Conservation (phyloP, 2,888 invertebrate species). For the Lithophane semibrunnea region DNA sequence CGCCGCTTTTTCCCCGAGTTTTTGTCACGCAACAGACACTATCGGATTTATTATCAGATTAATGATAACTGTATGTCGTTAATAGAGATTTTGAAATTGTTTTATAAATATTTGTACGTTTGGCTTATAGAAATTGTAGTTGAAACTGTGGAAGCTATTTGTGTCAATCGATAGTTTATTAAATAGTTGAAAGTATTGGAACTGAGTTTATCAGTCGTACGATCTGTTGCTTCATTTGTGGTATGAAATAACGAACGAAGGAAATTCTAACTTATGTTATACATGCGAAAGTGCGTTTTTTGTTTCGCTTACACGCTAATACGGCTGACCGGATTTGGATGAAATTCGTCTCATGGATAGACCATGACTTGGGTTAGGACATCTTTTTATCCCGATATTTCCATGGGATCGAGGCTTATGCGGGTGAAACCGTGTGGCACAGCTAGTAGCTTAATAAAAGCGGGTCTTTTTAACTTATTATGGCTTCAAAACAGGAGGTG, state of each 20-base stretch:
- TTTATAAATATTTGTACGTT: constrained; percentile 27
- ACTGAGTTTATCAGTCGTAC: constrained; percentile 34
- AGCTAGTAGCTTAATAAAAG: not conserved
- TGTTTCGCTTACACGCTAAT: no score
- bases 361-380: no score
- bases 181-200: constrained; percentile 52
- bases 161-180: constrained; percentile 46
- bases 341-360: no score
- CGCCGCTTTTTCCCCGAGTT: constrained; percentile 26
- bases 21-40: constrained; percentile 34
- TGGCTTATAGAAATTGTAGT: constrained; percentile 26
- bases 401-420: no score
- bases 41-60: not conserved
- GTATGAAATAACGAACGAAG: constrained; percentile 4
- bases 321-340: no score
- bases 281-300: no score
- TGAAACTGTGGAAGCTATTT: constrained; percentile 35
- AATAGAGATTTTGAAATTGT: constrained; percentile 40
- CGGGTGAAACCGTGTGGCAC: no score
- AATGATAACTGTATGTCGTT: constrained; percentile 22
- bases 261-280: not conserved
- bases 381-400: no score
- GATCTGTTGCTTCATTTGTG: constrained; percentile 29
- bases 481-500: not conserved
- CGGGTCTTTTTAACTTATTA: no score